These are phyloP conservation scores for Diplodus sargus DNA, from an alignment of 2,797 vertebrate genomes.

Conservation along the genomic window DNA sequence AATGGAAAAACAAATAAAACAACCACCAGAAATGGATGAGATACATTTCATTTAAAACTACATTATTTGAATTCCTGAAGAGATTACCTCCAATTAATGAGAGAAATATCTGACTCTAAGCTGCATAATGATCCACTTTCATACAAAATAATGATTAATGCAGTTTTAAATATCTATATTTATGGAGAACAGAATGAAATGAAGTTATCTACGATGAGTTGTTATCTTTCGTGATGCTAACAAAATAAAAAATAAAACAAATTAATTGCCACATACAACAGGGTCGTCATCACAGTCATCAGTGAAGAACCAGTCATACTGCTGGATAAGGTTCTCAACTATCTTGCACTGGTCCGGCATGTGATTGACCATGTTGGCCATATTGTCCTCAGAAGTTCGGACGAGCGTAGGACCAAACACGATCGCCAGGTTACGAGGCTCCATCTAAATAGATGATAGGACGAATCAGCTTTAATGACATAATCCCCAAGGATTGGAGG, in stretches of 20 bases:
- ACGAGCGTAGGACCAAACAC: slow-evolving; percentile 99
- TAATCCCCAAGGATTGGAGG: slow-evolving; percentile 5
- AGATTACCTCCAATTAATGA: not conserved
- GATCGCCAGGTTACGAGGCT: slow-evolving; percentile 97
- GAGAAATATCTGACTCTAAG: not conserved
- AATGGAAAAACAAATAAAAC: not conserved
- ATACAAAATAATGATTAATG: not conserved
- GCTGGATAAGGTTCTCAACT: slow-evolving; percentile 98
- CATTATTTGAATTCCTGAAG: not conserved
- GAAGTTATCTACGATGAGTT: not conserved
- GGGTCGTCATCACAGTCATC: slow-evolving; percentile 94
- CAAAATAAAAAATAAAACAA: not conserved
- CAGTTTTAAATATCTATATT: not conserved
- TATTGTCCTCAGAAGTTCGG: slow-evolving; percentile 97
- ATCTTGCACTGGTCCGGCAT: slow-evolving; percentile 99
- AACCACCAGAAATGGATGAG: accelerated
- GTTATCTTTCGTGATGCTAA: not conserved
- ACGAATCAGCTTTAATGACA: slow-evolving; percentile 9
- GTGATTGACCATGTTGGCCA: slow-evolving; percentile 99
- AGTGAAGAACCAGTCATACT: slow-evolving; percentile 99
- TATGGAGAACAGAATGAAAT: not conserved
- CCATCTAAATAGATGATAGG: slow-evolving; percentile 88
- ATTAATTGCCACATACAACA: slow-evolving; percentile 87
- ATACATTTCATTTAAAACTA: not conserved
- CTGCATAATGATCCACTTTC: not conserved